Evolutionary conservation across 2,113 vertebrate genomes (phyloP).

Genomic region (Gambusia holbrooki): DNA sequence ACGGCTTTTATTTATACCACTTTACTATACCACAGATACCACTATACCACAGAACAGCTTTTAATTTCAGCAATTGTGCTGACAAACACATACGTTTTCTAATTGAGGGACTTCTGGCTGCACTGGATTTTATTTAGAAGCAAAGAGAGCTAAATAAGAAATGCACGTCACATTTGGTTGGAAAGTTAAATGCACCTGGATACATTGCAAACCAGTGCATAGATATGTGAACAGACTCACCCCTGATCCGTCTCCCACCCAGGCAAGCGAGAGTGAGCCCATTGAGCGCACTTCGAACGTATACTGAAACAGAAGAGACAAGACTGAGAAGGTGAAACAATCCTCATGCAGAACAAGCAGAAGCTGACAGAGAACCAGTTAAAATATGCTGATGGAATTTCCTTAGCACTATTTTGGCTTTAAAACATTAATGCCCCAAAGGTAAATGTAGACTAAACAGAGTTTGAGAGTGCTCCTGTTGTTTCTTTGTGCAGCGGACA

Average conservation of each 20-base stretch:
- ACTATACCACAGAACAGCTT: too few relatives aligned
- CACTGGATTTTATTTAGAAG: too few relatives aligned
- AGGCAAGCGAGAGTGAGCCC: slow-evolving; percentile 87
- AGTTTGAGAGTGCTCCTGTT: not conserved
- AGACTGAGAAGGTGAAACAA: not conserved
- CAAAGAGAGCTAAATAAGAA: too few relatives aligned
- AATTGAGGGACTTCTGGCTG: too few relatives aligned
- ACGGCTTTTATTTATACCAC: too few relatives aligned
- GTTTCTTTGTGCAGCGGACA: not conserved
- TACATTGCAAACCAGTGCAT: not conserved
- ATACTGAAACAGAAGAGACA: slow-evolving; percentile 70
- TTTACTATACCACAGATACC: too few relatives aligned
- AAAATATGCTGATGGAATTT: not conserved
- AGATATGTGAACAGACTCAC: slow-evolving; percentile 76
- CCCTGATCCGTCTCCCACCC: slow-evolving; percentile 89
- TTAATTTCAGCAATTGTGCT: too few relatives aligned
- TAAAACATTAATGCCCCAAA: not conserved
- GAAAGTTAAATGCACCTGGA: too few relatives aligned
- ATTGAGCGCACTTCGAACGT: slow-evolving; percentile 83
- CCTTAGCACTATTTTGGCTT: not conserved
- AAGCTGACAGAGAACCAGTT: not conserved
- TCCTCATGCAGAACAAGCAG: too few relatives aligned
- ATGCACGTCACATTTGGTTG: too few relatives aligned
- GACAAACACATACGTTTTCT: too few relatives aligned
- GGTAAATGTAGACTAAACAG: not conserved